phyloP scores from a whole-genome alignment of 2,888 invertebrate species.

The Fragum fragum region DNA sequence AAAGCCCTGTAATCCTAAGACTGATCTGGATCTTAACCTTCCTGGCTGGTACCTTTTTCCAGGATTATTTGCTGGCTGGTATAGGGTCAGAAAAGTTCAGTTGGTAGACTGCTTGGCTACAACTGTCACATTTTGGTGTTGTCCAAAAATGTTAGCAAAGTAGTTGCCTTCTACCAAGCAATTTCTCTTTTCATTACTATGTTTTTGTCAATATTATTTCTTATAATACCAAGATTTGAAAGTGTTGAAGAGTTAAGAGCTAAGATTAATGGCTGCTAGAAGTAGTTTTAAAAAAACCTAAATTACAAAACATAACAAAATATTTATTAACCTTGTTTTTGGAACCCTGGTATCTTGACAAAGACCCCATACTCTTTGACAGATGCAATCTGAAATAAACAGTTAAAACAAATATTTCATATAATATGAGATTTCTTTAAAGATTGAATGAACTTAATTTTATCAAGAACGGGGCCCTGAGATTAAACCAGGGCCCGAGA shows the following conservation, averaged over 20 bases:
- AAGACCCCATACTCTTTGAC: slow-evolving; percentile 84
- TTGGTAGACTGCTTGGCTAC: too few relatives aligned
- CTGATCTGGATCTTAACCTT: too few relatives aligned
- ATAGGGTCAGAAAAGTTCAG: too few relatives aligned
- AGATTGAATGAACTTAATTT: neutral
- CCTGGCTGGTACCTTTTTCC: too few relatives aligned
- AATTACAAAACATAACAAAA: too few relatives aligned
- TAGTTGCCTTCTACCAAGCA: too few relatives aligned
- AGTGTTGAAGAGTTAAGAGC: neutral
- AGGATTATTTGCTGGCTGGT: too few relatives aligned
- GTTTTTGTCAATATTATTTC: neutral
- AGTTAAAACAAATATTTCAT: neutral
- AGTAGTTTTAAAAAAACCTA: too few relatives aligned
- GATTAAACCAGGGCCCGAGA: neutral
- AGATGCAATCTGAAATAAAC: slow-evolving; percentile 78
- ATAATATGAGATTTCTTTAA: neutral
- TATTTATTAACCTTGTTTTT: slow-evolving; percentile 85
- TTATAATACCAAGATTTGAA: neutral
- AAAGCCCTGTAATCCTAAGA: too few relatives aligned
- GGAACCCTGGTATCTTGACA: slow-evolving; percentile 82
- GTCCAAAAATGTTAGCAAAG: too few relatives aligned
- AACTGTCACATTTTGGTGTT: too few relatives aligned
- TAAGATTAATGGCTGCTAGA: neutral
- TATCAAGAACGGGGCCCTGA: neutral
- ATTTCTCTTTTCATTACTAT: too few relatives aligned